phyloP scores from a whole-genome alignment of 2,797 vertebrate genomes.

The Sphaeramia orbicularis region DNA sequence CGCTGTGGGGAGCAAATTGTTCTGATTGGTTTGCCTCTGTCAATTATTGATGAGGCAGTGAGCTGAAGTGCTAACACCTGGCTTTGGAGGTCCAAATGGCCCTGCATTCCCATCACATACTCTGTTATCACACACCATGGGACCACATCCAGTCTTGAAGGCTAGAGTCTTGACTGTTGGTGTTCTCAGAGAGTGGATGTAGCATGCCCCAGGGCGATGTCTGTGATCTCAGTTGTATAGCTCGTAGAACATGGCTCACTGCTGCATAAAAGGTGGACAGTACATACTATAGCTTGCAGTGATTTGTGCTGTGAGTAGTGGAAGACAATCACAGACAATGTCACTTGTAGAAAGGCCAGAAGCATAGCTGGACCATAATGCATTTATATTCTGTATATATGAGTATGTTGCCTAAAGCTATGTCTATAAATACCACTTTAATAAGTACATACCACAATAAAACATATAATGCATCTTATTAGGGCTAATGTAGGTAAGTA shows the following conservation, averaged over 20 bases:
- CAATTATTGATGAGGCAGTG: conserved; percentile 89
- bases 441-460: background rate
- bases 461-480: background rate
- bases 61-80: conserved; percentile 87
- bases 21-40: conserved; percentile 88
- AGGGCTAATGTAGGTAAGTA: too few relatives aligned
- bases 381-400: background rate
- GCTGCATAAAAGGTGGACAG: conserved; percentile 54
- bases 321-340: conserved; percentile 11
- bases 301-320: conserved; percentile 19
- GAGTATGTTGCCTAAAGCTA: background rate
- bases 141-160: conserved; percentile 64
- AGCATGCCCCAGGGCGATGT: conserved; percentile 58
- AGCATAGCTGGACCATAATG: conserved; percentile 19
- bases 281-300: conserved; percentile 28
- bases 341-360: background rate
- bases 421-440: too few relatives aligned
- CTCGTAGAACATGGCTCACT: conserved; percentile 50
- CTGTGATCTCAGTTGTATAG: conserved; percentile 65
- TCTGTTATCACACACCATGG: conserved; percentile 74
- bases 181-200: conserved; percentile 59
- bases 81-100: conserved; percentile 83
- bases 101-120: conserved; percentile 77
- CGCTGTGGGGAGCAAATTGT: conserved; percentile 88
- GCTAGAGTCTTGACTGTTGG: conserved; percentile 47